A percentile compares a stretch with the other conserved stretches of the same genome.
Evolutionary conservation across 2,113 vertebrate species (phyloP).

Genomic region (Mus pahari): DNA sequence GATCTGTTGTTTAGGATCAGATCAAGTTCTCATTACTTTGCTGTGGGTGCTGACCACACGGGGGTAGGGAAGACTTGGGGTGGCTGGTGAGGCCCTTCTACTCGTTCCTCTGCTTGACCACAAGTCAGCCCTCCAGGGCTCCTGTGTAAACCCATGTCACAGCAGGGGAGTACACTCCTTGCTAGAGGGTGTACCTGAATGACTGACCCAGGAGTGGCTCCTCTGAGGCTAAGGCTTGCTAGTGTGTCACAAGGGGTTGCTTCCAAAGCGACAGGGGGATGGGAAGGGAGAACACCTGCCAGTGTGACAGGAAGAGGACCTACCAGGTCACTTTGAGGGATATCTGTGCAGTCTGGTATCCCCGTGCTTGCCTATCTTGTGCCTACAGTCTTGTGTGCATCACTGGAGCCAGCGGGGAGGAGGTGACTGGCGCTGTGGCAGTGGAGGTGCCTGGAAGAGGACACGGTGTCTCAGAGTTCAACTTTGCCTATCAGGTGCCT

Average conservation of each 20-base stretch:
- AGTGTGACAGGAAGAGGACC: background rate
- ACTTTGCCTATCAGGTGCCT: constrained; percentile 94
- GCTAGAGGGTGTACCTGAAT: background rate
- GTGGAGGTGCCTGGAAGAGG: constrained; percentile 93
- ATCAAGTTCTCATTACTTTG: background rate
- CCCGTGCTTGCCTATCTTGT: constrained; percentile 57
- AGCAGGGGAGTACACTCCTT: background rate
- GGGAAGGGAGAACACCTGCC: constrained; percentile 31
- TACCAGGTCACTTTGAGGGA: background rate
- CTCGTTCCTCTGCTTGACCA: background rate
- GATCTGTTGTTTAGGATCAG: background rate
- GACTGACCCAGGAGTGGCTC: background rate
- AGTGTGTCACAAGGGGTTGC: background rate
- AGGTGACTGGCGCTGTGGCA: constrained; percentile 88
- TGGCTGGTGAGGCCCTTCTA: background rate
- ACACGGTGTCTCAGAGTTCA: constrained; percentile 89
- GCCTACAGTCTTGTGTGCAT: constrained; percentile 93
- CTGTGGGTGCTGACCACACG: rapidly evolving
- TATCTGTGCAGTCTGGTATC: background rate
- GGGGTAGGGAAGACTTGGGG: background rate
- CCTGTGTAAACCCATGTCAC: background rate
- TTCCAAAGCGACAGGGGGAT: background rate
- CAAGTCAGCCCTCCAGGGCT: background rate
- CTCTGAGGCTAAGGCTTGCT: background rate
- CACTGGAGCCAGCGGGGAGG: constrained; percentile 88